phyloP scores from a whole-genome alignment of 2,113 vertebrate species.

The Strix aluco region DNA sequence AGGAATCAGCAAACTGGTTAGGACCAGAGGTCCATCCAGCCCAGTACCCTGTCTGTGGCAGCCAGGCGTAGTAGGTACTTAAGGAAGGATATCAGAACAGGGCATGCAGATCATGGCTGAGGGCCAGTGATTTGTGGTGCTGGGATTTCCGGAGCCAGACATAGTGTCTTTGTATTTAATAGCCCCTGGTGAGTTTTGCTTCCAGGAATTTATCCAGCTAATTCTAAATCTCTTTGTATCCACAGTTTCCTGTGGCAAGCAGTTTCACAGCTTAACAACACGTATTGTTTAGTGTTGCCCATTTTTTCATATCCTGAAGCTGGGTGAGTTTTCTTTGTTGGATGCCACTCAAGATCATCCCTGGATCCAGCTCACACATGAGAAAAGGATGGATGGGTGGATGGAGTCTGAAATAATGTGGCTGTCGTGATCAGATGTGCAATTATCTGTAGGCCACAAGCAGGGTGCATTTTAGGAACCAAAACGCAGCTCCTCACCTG shows the following conservation, averaged over 20 bases:
- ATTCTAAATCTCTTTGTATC: slow-evolving; percentile 37
- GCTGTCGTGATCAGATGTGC: neutral
- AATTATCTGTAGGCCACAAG: neutral
- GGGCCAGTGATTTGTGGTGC: slow-evolving; percentile 26
- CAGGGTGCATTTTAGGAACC: neutral
- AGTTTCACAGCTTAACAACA: slow-evolving; percentile 40
- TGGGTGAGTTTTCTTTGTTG: neutral
- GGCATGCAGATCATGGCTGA: neutral
- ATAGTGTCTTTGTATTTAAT: slow-evolving; percentile 27
- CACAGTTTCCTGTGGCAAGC: slow-evolving; percentile 41
- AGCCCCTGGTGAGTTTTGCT: slow-evolving; percentile 41
- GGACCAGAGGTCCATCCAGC: neutral
- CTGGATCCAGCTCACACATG: neutral
- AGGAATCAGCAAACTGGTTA: neutral
- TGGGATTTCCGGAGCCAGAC: slow-evolving; percentile 47
- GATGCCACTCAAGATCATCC: neutral
- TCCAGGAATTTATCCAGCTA: slow-evolving; percentile 50
- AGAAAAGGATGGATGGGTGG: neutral
- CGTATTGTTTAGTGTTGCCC: neutral
- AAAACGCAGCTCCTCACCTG: neutral
- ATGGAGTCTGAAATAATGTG: neutral
- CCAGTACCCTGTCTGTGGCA: neutral
- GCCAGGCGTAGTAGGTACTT: neutral
- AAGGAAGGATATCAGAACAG: neutral
- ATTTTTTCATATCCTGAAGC: neutral